Conservation (phyloP, 2,888 invertebrate species). For the Netelia virgata region DNA sequence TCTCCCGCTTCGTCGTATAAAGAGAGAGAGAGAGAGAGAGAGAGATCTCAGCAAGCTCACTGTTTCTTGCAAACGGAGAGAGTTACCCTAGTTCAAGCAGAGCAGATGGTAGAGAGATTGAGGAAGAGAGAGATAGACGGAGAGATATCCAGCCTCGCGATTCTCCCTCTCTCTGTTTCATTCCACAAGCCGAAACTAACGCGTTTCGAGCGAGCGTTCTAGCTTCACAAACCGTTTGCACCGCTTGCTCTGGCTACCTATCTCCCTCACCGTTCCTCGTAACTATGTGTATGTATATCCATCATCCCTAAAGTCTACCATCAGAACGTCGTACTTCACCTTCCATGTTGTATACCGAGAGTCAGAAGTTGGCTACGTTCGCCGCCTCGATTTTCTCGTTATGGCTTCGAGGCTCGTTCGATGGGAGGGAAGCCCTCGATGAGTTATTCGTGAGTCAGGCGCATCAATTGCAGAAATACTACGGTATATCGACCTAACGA, state of each 20-base stretch:
- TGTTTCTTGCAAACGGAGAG: background rate
- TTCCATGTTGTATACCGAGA: constrained; percentile 9
- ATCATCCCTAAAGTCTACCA: constrained; percentile 1
- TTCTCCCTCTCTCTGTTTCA: constrained; percentile 40
- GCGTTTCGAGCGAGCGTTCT: constrained; percentile 25
- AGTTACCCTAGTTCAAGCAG: background rate
- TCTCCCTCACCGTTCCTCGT: constrained; percentile 10
- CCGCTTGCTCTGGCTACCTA: constrained; percentile 43
- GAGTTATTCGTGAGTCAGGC: constrained; percentile 28
- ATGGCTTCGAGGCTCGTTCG: no score
- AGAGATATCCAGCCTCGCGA: constrained; percentile 13
- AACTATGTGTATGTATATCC: background rate
- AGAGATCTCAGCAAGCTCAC: background rate
- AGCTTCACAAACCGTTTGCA: constrained; percentile 54
- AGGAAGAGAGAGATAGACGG: constrained; percentile 19
- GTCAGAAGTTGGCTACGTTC: background rate
- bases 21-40: background rate
- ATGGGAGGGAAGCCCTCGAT: no score
- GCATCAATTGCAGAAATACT: constrained; percentile 28
- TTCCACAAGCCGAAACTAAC: constrained; percentile 49
- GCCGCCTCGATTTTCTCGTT: background rate
- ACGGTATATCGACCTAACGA: background rate
- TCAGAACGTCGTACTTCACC: background rate
- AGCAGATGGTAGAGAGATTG: constrained; percentile 1
- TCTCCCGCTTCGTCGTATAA: background rate